These are phyloP conservation scores for Botrylloides violaceus DNA, from an alignment of 23 tunicate species.

Conservation along the genomic window DNA sequence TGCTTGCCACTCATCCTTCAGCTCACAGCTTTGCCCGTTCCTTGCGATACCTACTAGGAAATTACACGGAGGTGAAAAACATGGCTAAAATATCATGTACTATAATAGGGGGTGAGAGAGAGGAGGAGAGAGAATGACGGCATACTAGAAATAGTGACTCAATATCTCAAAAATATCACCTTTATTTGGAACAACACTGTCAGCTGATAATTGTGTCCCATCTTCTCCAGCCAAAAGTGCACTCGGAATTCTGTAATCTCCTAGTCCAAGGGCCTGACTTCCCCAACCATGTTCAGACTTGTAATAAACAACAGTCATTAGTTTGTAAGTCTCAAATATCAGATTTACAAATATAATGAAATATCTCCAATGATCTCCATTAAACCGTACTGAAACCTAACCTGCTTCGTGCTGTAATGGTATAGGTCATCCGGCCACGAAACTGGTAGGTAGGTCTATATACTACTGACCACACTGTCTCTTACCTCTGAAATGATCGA, in stretches of 20 bases:
- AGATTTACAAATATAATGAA: conserved; percentile 14
- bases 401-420: too few species aligned
- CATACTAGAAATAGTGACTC: too few species aligned
- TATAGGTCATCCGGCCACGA: too few species aligned
- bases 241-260: conserved; percentile 92
- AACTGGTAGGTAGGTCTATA: too few species aligned
- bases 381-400: background rate
- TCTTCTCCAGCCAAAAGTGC: conserved; percentile 45
- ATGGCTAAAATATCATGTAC: too few species aligned
- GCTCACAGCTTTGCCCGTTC: background rate
- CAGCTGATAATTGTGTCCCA: conserved; percentile 48
- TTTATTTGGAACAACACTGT: conserved; percentile 31
- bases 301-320: background rate
- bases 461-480: too few species aligned
- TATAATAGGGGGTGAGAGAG: too few species aligned
- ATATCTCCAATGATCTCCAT: background rate
- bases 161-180: too few species aligned
- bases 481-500: conserved; percentile 68
- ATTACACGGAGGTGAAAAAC: too few species aligned
- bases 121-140: too few species aligned
- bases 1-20: conserved; percentile 52
- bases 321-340: too few species aligned
- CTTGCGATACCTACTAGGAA: conserved; percentile 45
- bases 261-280: conserved; percentile 50
- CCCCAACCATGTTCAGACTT: conserved; percentile 98